Evolutionary conservation across 2,888 invertebrate genomes (phyloP).

Genomic region (Panorpa germanica): DNA sequence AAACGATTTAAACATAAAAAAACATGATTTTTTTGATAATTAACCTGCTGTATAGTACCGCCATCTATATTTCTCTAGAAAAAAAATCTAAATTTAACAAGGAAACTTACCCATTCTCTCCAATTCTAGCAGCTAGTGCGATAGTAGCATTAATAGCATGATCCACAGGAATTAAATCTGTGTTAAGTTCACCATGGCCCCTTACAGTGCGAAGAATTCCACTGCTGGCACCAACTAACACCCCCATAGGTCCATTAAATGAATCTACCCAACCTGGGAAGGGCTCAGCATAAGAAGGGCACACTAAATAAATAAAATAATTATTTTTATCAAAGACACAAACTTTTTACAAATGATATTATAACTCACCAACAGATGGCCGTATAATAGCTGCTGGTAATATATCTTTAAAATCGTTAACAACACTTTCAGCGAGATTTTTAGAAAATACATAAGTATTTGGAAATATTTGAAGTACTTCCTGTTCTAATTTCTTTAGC

Average conservation of each 20-base stretch:
- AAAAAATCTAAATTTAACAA: too few species aligned
- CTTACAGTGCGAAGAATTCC: conserved; percentile 30
- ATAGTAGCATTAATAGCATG: conserved; percentile 29
- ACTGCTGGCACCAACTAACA: conserved; percentile 21
- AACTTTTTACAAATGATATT: not conserved
- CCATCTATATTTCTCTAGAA: too few species aligned
- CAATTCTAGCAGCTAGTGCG: conserved; percentile 22
- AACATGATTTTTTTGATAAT: too few species aligned
- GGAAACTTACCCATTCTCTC: conserved; percentile 20
- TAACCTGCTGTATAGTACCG: too few species aligned
- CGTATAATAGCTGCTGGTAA: conserved; percentile 30
- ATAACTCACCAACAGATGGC: conserved; percentile 28
- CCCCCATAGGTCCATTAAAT: conserved; percentile 30
- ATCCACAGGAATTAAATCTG: conserved; percentile 35
- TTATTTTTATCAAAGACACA: not conserved
- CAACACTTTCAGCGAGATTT: conserved; percentile 29
- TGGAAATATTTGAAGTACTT: conserved; percentile 20
- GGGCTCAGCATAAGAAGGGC: conserved; percentile 13
- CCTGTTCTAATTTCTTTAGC: conserved; percentile 5
- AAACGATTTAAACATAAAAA: too few species aligned
- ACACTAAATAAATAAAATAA: conserved; percentile 9
- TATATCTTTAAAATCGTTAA: conserved; percentile 22
- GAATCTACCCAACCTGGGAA: conserved; percentile 31
- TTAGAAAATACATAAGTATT: conserved; percentile 38
- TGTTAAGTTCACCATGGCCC: conserved; percentile 23